Evolutionary conservation across 2,113 vertebrate genomes (phyloP), one percentile per base, ranked within the genome.

Genomic region (Rhipidura dahli): DNA sequence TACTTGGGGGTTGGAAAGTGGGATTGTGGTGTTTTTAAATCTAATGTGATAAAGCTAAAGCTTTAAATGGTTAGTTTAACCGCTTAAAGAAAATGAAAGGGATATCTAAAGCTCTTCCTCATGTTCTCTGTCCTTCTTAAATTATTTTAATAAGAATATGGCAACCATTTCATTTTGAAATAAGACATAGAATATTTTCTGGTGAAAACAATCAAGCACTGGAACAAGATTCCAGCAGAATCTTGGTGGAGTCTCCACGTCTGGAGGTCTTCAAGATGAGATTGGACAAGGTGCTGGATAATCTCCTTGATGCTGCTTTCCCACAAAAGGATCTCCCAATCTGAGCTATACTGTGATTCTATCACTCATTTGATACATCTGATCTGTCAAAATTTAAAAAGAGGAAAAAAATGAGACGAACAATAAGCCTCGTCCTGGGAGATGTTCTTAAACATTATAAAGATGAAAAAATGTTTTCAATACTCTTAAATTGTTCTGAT

Each of bases 241-340:
- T n/a, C 0, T 0, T 39, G 15, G 28, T 57, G 5, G 22, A 37
- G 9, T 75, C 16, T 26, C 16, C 22, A 6, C 37, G 6, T 2
- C 28, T 57, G 50, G 4, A 45, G 5, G 8, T 59, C 89, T 89
- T 72, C 24, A 49, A 70, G 31, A 69, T 66, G 17, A 8, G 0
- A 24, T 13, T 71, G 51, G 13, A 56, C 13, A 69, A 35, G 4
- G 30, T 60, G 40, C 17, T 75, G 15, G 17, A 68, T 56, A 65
- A 60, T 50, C 11, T 69, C 50, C 1, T 51, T 33, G 44, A 16
- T 28, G 28, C 5, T 44, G 24, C 14, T 71, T 83, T 71, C 14
- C 31, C 51, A 40, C 19, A 44, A n/a, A 93, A 86, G 1, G 9
- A 30, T 50, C 50, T 59, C 54, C 30, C 64, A 72, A 0, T 9